These are phyloP conservation scores for Neoseiulus cucumeris DNA, from an alignment of 1,140 invertebrate species.

Conservation along the genomic window DNA sequence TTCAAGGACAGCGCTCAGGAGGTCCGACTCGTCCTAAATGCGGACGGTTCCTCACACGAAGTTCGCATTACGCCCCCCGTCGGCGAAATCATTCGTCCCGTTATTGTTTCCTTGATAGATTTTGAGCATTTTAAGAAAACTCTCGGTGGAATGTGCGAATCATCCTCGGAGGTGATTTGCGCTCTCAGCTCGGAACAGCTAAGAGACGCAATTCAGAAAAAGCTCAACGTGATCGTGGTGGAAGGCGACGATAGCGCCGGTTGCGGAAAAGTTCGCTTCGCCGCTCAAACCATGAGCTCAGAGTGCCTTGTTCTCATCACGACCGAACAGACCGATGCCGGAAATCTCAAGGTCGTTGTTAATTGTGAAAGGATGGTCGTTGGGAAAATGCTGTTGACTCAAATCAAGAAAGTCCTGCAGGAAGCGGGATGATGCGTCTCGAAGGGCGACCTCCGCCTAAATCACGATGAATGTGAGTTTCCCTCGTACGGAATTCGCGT, in stretches of 20 bases:
- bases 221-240: conserved; percentile 56
- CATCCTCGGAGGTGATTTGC: not conserved
- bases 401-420: conserved; percentile 36
- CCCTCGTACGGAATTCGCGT: too few species aligned
- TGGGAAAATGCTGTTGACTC: conserved; percentile 73
- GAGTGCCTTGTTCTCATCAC: conserved; percentile 60
- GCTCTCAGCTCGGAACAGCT: conserved; percentile 37
- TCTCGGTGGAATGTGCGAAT: conserved; percentile 26
- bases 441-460: too few species aligned
- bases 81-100: conserved; percentile 66
- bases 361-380: conserved; percentile 94
- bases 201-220: conserved; percentile 68
- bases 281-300: conserved; percentile 58
- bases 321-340: conserved; percentile 32
- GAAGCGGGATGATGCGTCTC: too few species aligned
- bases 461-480: too few species aligned
- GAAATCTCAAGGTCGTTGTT: conserved; percentile 41
- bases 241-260: conserved; percentile 32
- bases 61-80: conserved; percentile 57
- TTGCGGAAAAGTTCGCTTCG: conserved; percentile 41
- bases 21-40: conserved; percentile 52
- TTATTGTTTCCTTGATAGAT: conserved; percentile 49
- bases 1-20: conserved; percentile 83
- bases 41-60: conserved; percentile 36
- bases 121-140: conserved; percentile 48